A percentile compares a stretch with the other conserved stretches of the same genome.
Conservation (phyloP, 1,140 invertebrate genomes). For the Colletes gigas region DNA sequence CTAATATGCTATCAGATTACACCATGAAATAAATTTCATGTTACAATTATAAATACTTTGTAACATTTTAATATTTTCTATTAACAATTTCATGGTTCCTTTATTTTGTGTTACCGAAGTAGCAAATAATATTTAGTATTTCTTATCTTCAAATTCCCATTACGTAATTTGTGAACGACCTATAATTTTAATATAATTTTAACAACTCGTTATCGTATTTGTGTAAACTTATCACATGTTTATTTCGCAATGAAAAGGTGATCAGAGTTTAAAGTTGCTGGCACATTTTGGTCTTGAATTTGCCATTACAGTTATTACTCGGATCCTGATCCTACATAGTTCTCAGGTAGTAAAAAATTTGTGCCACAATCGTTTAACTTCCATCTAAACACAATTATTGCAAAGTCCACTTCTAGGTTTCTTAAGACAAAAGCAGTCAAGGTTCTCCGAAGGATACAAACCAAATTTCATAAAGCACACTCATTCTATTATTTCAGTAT, state of each 20-base stretch:
- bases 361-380: slow-evolving; percentile 39
- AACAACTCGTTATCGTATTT: slow-evolving; percentile 34
- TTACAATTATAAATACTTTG: not conserved
- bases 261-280: slow-evolving; percentile 55
- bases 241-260: slow-evolving; percentile 45
- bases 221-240: slow-evolving; percentile 41
- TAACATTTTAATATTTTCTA: not conserved
- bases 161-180: slow-evolving; percentile 65
- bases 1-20: not conserved
- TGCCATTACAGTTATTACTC: slow-evolving; percentile 50
- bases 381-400: slow-evolving; percentile 44
- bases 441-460: slow-evolving; percentile 50
- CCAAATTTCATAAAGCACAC: slow-evolving; percentile 48
- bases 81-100: slow-evolving; percentile 10
- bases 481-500: slow-evolving; percentile 39
- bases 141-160: slow-evolving; percentile 43
- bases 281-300: slow-evolving; percentile 61
- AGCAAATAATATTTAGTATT: slow-evolving; percentile 6
- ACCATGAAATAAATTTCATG: not conserved
- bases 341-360: slow-evolving; percentile 46
- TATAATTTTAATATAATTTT: slow-evolving; percentile 25
- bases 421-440: slow-evolving; percentile 47
- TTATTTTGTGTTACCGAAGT: not conserved
- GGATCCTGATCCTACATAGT: slow-evolving; percentile 53
- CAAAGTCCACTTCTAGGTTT: slow-evolving; percentile 50